phyloP scores from a whole-genome alignment of 2,113 vertebrate genomes.

The Pelmatolapia mariae region DNA sequence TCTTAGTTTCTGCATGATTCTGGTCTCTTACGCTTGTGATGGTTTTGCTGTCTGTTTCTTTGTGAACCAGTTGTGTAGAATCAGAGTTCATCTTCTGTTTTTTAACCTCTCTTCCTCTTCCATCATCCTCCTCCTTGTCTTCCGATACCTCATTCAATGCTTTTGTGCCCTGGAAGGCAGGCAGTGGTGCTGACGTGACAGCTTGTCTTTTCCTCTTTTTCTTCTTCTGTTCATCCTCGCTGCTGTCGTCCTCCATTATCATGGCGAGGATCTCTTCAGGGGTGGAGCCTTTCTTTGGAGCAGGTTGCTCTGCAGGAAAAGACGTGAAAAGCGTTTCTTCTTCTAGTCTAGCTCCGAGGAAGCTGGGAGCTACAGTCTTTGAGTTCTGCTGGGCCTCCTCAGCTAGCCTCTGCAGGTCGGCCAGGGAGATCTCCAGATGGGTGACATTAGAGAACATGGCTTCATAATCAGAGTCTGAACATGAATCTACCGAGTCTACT shows the following conservation, averaged over 20 bases:
- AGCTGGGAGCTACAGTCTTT: not conserved
- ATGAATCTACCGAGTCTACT: slow-evolving; percentile 36
- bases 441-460: slow-evolving; percentile 79
- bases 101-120: not conserved
- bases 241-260: slow-evolving; percentile 72
- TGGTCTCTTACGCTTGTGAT: not conserved
- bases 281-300: slow-evolving; percentile 50
- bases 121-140: not conserved
- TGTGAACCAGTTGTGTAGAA: not conserved
- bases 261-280: slow-evolving; percentile 83
- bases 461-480: slow-evolving; percentile 76
- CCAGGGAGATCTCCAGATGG: slow-evolving; percentile 75
- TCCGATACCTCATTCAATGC: slow-evolving; percentile 29
- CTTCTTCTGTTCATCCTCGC: slow-evolving; percentile 38
- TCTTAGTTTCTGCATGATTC: not conserved
- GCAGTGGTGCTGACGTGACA: slow-evolving; percentile 34
- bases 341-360: not conserved
- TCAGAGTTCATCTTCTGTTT: not conserved
- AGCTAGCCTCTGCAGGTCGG: slow-evolving; percentile 78
- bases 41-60: not conserved
- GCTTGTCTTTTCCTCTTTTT: slow-evolving; percentile 49
- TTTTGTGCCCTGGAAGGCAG: slow-evolving; percentile 79
- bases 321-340: not conserved
- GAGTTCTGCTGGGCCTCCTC: slow-evolving; percentile 2
- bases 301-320: not conserved